These are phyloP conservation scores for Oryzias celebensis DNA, from an alignment of 2,113 vertebrate species.

Conservation along the genomic window DNA sequence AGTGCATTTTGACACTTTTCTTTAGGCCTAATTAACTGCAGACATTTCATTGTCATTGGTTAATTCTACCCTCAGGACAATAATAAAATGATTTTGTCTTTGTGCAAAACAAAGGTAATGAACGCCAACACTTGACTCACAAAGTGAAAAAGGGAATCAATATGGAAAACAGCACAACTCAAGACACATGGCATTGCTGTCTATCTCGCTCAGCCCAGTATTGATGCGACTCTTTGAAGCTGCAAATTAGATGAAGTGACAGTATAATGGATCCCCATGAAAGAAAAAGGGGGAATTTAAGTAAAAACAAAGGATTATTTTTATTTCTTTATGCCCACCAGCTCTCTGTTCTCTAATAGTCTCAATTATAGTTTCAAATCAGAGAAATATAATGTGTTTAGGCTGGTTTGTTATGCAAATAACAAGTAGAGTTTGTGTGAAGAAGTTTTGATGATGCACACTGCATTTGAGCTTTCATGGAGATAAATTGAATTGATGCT, in stretches of 20 bases:
- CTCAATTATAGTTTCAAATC: constrained; percentile 66
- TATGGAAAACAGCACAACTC: constrained; percentile 38
- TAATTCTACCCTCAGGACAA: not conserved
- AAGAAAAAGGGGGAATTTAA: constrained; percentile 37
- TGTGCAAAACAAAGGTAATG: constrained; percentile 59
- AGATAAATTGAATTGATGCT: constrained; percentile 36
- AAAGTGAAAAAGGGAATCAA: constrained; percentile 47
- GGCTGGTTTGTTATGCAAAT: constrained; percentile 61
- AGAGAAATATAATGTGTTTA: constrained; percentile 58
- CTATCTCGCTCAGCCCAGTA: constrained; percentile 45
- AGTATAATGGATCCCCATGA: constrained; percentile 56
- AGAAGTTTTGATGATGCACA: constrained; percentile 40
- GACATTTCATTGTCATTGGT: constrained; percentile 15
- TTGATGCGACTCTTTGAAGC: constrained; percentile 68
- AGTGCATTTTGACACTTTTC: not conserved
- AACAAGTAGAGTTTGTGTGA: constrained; percentile 36
- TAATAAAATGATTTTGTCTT: constrained; percentile 38
- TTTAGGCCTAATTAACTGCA: not conserved
- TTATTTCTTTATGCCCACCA: constrained; percentile 46
- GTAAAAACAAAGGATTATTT: constrained; percentile 59
- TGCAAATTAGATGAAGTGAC: constrained; percentile 68
- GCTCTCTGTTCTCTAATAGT: constrained; percentile 42
- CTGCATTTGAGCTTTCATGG: constrained; percentile 9
- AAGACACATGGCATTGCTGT: constrained; percentile 42
- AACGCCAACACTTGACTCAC: constrained; percentile 50